Evolutionary conservation across 2,113 vertebrate species (phyloP), one percentile per base, ranked within the genome.

Genomic region (Turnix velox): DNA sequence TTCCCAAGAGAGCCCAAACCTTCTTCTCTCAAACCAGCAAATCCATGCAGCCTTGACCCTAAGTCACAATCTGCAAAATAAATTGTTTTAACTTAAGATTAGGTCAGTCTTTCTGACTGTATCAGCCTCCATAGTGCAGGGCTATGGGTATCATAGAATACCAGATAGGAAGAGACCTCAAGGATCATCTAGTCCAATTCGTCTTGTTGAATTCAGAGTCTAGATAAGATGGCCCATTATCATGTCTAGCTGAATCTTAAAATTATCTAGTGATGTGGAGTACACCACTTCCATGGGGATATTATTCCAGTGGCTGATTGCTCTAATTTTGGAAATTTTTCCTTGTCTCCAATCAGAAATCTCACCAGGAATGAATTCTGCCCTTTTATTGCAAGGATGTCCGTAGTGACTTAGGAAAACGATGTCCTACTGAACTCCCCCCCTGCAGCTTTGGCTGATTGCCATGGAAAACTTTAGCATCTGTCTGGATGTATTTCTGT

Each of bases 381-480:
- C 59, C 18, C 59, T 42, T 30, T 25, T 62, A 35, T 14, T 13
- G 39, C 55, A 51, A 67, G 52, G 31, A 30, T 2, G 2, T 20
- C 54, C 61, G 83, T 37, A 85, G 37, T 0, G 2, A 10, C 63
- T 82, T 27, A 39, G 58, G 52, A 83, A 39, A 74, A 46, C 10
- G 18, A 12, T 14, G 31, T 40, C 18, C 54, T 85, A 2, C 48
- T 55, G 58, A 72, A 17, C 45, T 20, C 25, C 3, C 27, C 11
- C 6, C 5, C 2, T 37, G 2, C 45, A 6, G 24, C 46, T 76
- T 63, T 0, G 3, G 2, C 0, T 0, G n/a, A 55, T 43, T 45
- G 49, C n/a, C 12, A 0, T 83, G 35, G 14, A 22, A 19, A 22
- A 39, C 51, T 22, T 33, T 18, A 14, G 39, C 59, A 40, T 39